phyloP scores from a whole-genome alignment of 2,797 vertebrate species.

The Notoglanidium macrostoma region DNA sequence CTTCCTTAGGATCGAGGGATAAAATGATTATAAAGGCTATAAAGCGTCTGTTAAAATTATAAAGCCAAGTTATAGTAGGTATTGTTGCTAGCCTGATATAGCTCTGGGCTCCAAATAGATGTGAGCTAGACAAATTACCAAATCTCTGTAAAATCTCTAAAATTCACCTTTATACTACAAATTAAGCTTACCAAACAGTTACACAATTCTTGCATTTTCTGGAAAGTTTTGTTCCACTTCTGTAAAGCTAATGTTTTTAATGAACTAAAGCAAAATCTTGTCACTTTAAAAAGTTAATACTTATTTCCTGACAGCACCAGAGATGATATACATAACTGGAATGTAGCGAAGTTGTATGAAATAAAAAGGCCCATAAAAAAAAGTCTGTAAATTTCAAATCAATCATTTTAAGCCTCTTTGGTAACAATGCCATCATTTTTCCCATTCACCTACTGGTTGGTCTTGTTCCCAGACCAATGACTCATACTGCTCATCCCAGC shows the following conservation, averaged over 20 bases:
- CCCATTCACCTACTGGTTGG: conserved; percentile 23
- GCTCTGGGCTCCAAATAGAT: conserved; percentile 2
- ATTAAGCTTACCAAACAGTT: neutral
- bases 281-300: neutral
- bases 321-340: neutral
- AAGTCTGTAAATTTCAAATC: neutral
- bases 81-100: neutral
- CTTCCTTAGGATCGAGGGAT: conserved; percentile 1
- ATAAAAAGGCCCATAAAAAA: conserved; percentile 26
- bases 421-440: neutral
- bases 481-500: conserved; percentile 21
- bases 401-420: neutral
- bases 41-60: conserved; percentile 5
- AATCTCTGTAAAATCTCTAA: neutral
- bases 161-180: neutral
- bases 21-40: conserved; percentile 20
- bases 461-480: conserved; percentile 29
- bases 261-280: neutral
- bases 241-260: neutral
- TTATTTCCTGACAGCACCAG: neutral
- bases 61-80: neutral
- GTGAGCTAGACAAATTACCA: conserved; percentile 10
- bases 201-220: neutral
- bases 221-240: neutral
- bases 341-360: neutral